Base-by-base conservation (phyloP, 92 coral and sea anemone genomes). In the Phenganax marumi region DNA sequence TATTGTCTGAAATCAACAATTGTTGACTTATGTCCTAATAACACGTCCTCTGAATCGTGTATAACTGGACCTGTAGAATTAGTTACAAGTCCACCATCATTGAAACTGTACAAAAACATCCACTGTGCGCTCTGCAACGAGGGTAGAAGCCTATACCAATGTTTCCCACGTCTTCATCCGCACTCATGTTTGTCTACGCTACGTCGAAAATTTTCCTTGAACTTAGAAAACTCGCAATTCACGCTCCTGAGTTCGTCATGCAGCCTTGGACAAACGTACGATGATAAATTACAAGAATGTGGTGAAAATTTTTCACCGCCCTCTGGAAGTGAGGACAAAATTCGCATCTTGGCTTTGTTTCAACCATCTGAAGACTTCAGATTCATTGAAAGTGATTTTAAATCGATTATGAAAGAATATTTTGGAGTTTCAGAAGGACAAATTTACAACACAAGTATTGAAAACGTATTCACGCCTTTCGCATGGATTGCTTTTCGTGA, bases 231-330 rank as follows among this genome's bases (percentile, higher is more conserved):
- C 17, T 26, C 62, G 39, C 10, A 17, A 3, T 33, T 76, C 26
- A 12, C 81, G 46, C 0, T 76, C 10, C 19, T 14, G 43, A 76
- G 26, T 7, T 3, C 8, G 17, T 12, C 43, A 17, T 76, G 81
- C 50, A 51, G 22, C 17, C 49, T 54, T 54, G 81, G 81, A 12
- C 39, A 54, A 19, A 12, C 21, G 0, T 76, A 10, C n/a, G 68
- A 76, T 39, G 68, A 76, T 16, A 76, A 54, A 26, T 46, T 76
- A 25, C 68, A 56, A 76, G 81, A 25, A 0, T 76, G 83, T 52
- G 71, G 13, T 0, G 33, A 48, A 5, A 63, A 49, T 63, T 78
- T 46, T 12, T 12, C 25, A 68, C 54, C 49, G 3, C 72, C 73
- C 16, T 23, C 83, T 6, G 73, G 23, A 22, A 18, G 22, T 8